A percentile compares a stretch with the other conserved stretches of the same genome.
phyloP scores from a whole-genome alignment of 2,113 vertebrate genomes.

The Cisticola juncidis region DNA sequence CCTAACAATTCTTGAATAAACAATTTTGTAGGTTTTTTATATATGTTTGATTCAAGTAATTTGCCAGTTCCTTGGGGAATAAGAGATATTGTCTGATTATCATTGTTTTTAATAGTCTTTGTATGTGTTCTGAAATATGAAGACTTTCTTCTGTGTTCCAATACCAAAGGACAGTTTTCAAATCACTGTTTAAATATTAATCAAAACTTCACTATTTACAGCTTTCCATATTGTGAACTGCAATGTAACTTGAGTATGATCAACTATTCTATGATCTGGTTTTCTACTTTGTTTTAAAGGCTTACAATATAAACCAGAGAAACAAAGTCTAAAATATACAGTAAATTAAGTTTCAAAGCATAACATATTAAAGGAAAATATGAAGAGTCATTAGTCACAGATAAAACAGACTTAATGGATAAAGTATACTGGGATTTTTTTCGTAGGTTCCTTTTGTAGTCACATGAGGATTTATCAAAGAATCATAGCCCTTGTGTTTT shows the following conservation, averaged over 20 bases:
- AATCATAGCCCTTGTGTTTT: neutral
- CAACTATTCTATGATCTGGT: neutral
- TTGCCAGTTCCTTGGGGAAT: neutral
- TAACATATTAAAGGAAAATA: neutral
- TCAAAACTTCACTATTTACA: neutral
- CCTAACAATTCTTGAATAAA: neutral
- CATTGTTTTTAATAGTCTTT: neutral
- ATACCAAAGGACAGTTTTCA: neutral
- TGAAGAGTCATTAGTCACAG: neutral
- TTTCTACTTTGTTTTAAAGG: neutral
- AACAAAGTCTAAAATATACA: neutral
- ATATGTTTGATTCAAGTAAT: neutral
- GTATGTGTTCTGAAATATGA: neutral
- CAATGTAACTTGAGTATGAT: neutral
- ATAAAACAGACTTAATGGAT: neutral
- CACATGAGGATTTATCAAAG: neutral
- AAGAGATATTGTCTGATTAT: neutral
- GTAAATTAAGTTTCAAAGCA: neutral
- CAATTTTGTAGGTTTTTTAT: neutral
- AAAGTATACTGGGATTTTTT: neutral
- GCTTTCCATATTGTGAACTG: neutral
- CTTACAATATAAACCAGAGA: neutral
- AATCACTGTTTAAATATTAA: neutral
- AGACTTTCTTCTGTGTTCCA: neutral
- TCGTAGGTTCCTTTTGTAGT: neutral